These are phyloP conservation scores for Kradibia gibbosae DNA, from an alignment of 1,140 invertebrate species.

Conservation along the genomic window DNA sequence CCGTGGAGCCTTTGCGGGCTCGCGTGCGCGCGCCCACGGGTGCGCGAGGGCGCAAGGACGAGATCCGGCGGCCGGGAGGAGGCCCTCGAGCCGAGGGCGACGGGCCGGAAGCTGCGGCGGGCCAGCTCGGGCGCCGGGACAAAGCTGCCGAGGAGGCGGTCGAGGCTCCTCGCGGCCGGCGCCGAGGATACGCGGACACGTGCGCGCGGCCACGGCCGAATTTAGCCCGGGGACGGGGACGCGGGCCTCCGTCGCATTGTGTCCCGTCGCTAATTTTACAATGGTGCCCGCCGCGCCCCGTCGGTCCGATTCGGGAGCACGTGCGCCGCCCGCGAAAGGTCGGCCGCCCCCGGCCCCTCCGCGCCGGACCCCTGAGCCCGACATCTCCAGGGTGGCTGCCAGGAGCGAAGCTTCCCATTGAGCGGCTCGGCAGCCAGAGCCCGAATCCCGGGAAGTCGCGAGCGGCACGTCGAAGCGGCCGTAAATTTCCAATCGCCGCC, in stretches of 20 bases:
- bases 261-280: constrained; percentile 72
- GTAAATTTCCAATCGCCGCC: constrained; percentile 39
- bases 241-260: constrained; percentile 72
- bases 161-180: no score
- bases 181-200: background rate
- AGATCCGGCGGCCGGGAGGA: no score
- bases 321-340: constrained; percentile 51
- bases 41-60: background rate
- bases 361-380: background rate
- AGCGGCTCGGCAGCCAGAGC: no score
- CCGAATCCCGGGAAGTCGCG: constrained; percentile 37
- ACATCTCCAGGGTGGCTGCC: background rate
- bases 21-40: no score
- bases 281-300: constrained; percentile 53
- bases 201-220: constrained; percentile 60
- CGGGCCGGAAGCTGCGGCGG: no score
- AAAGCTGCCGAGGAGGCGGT: no score
- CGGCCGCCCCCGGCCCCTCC: background rate
- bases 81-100: no score
- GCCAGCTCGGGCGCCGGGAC: no score
- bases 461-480: constrained; percentile 42
- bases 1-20: no score
- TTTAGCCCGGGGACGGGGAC: constrained; percentile 69
- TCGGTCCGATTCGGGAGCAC: constrained; percentile 50
- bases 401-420: background rate